These are phyloP conservation scores for Polydrusus tereticollis DNA, from an alignment of 2,888 invertebrate genomes.

Conservation along the genomic window DNA sequence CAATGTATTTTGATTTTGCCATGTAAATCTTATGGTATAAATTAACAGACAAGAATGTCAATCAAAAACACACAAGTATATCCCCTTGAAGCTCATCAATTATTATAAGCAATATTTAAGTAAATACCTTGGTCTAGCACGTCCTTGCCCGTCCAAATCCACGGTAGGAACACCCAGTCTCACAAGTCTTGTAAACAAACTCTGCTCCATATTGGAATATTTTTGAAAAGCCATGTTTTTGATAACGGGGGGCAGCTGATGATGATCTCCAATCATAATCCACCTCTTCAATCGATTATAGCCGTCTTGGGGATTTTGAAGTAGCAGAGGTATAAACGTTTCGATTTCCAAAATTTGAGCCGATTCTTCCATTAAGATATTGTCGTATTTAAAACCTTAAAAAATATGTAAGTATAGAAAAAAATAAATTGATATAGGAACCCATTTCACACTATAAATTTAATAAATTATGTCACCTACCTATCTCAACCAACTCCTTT, in stretches of 20 bases:
- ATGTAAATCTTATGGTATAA: no score
- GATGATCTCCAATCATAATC: constrained; percentile 99
- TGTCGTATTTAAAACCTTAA: constrained; percentile 93
- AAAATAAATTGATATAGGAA: no score
- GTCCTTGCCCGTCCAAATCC: constrained; percentile 97
- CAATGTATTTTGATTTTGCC: no score
- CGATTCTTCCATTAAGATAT: constrained; percentile 99
- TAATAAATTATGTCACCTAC: constrained; percentile 64
- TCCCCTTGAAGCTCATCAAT: no score
- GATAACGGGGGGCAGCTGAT: constrained; percentile 98
- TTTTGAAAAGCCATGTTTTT: constrained; percentile 99
- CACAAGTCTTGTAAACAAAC: constrained; percentile 96
- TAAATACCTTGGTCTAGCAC: constrained; percentile 84
- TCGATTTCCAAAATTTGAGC: constrained; percentile 99
- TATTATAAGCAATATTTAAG: no score
- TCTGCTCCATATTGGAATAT: constrained; percentile 99
- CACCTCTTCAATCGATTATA: constrained; percentile 96
- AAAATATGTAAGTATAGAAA: not conserved
- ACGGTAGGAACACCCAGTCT: constrained; percentile 97
- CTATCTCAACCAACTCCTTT: constrained; percentile 94
- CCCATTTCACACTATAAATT: not conserved
- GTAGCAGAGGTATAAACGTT: constrained; percentile 96
- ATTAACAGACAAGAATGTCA: no score
- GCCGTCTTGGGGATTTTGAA: constrained; percentile 99
- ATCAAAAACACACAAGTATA: no score